Conservation (phyloP, 1,140 invertebrate species). For the Rhopalosiphum padi region DNA sequence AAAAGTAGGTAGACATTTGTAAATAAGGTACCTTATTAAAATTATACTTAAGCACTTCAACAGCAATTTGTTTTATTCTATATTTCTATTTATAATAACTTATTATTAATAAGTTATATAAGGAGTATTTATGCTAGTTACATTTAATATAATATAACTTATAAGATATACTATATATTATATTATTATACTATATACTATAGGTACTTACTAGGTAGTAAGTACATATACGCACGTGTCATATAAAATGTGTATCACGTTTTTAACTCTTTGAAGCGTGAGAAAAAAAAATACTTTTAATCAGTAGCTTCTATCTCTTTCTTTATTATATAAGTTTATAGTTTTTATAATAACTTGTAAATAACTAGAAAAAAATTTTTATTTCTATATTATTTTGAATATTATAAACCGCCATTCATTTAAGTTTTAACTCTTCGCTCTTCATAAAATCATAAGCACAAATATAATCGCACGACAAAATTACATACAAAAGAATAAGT, state of each 20-base stretch:
- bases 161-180: neutral
- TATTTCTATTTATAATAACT: neutral
- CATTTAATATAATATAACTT: neutral
- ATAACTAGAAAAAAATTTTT: neutral
- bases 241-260: constrained; percentile 42
- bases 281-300: constrained; percentile 38
- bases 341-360: neutral
- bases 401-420: neutral
- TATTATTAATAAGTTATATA: neutral
- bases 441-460: too few relatives aligned
- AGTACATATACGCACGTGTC: neutral
- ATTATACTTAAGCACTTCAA: neutral
- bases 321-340: neutral
- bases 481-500: neutral
- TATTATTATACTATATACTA: neutral
- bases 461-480: neutral
- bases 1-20: neutral
- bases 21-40: neutral
- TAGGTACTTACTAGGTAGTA: neutral
- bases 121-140: neutral
- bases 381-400: neutral
- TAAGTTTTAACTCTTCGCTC: neutral
- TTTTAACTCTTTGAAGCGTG: neutral
- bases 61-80: neutral
- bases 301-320: neutral